A percentile compares a stretch with the other conserved stretches of the same genome.
phyloP scores from a whole-genome alignment of 2,888 invertebrate species.

The Temnothorax unifasciatus region DNA sequence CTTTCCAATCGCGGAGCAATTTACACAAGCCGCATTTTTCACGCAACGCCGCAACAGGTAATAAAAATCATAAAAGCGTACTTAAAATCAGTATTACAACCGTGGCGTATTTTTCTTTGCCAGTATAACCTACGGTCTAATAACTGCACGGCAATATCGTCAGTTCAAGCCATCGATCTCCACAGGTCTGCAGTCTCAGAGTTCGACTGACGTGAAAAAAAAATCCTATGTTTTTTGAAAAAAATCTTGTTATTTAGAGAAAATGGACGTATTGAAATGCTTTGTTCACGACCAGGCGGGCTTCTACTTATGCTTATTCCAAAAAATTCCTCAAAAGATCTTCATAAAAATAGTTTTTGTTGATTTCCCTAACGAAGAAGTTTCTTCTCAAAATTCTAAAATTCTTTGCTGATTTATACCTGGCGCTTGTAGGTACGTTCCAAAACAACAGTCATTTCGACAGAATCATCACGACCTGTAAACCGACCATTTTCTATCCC shows the following conservation, averaged over 20 bases:
- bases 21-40: slow-evolving; percentile 20
- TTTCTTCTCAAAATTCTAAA: background rate
- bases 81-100: slow-evolving; percentile 47
- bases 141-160: background rate
- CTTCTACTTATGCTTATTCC: background rate
- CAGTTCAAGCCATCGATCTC: background rate
- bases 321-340: background rate
- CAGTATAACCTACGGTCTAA: slow-evolving; percentile 22
- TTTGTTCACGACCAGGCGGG: background rate
- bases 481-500: slow-evolving; percentile 63
- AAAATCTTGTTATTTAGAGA: background rate
- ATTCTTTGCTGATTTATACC: background rate
- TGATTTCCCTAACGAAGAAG: background rate
- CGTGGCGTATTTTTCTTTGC: slow-evolving; percentile 15
- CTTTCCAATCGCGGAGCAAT: slow-evolving; percentile 23
- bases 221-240: background rate
- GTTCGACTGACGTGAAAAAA: background rate
- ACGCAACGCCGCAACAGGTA: background rate
- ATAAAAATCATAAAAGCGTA: slow-evolving; percentile 12
- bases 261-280: background rate
- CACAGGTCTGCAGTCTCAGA: background rate
- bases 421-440: slow-evolving; percentile 39
- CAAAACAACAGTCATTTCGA: slow-evolving; percentile 30
- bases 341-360: background rate
- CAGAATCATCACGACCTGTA: slow-evolving; percentile 53